These are phyloP conservation scores for Spodoptera litura DNA, from an alignment of 1,140 invertebrate species.

Conservation along the genomic window DNA sequence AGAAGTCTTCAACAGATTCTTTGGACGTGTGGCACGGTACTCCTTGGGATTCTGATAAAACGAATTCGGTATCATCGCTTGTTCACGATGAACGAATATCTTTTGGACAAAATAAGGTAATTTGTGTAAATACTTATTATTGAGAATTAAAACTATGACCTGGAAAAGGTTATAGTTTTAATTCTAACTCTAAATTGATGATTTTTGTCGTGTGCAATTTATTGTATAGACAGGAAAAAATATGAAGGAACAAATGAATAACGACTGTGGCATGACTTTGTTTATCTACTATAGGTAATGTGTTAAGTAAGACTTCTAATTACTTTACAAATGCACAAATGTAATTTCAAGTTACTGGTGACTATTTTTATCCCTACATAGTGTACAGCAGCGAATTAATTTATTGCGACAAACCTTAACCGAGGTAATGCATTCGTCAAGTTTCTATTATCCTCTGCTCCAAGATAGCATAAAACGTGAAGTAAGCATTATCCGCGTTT, in stretches of 20 bases:
- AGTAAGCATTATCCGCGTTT: constrained; percentile 46
- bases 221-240: background rate
- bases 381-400: too few relatives aligned
- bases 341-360: too few relatives aligned
- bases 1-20: constrained; percentile 90
- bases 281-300: too few relatives aligned
- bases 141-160: constrained; percentile 7
- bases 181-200: background rate
- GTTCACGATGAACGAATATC: constrained; percentile 67
- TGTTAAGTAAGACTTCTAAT: too few relatives aligned
- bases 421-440: background rate
- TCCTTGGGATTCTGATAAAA: constrained; percentile 89
- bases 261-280: too few relatives aligned
- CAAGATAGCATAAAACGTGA: constrained; percentile 56
- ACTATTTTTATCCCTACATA: too few relatives aligned
- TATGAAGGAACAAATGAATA: too few relatives aligned
- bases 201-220: background rate
- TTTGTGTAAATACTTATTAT: constrained; percentile 52
- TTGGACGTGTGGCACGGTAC: constrained; percentile 89
- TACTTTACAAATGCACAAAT: too few relatives aligned
- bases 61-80: constrained; percentile 65
- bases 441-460: constrained; percentile 22
- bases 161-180: too few relatives aligned
- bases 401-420: too few relatives aligned
- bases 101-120: constrained; percentile 76